A percentile compares a stretch with the other conserved stretches of the same genome.
These are phyloP conservation scores for Eulemur coronatus DNA, from an alignment of 2,797 vertebrate genomes.

Conservation along the genomic window DNA sequence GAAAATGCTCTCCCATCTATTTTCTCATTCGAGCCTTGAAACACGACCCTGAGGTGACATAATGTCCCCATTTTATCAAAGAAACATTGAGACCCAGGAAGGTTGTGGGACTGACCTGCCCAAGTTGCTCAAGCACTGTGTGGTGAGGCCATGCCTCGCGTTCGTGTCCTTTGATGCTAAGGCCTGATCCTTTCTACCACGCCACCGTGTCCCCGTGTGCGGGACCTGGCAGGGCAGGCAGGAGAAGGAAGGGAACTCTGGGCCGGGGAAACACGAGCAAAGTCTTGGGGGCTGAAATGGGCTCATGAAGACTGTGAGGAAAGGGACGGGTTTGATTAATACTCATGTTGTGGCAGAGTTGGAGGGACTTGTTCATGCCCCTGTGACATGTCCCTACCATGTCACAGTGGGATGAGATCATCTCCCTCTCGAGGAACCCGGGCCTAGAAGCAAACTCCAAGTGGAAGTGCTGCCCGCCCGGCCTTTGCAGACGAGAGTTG, in stretches of 20 bases:
- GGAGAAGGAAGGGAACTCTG: neutral
- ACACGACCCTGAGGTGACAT: too few species aligned
- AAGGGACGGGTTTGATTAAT: neutral
- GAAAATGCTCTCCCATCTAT: neutral
- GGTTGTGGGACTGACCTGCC: too few species aligned
- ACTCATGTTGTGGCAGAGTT: neutral
- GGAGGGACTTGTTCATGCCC: too few species aligned
- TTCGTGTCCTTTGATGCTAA: neutral
- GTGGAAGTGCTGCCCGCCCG: neutral
- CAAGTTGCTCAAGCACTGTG: accelerated
- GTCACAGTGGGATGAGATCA: neutral
- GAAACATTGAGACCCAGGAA: neutral
- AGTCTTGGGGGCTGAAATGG: neutral
- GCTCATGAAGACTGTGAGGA: neutral
- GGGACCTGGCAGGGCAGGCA: neutral
- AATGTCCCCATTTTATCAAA: neutral
- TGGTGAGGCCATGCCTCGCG: accelerated
- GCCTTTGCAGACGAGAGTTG: neutral
- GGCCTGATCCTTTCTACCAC: neutral
- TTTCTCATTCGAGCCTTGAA: neutral
- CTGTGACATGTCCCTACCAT: neutral
- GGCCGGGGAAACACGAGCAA: neutral
- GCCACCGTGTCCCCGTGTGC: neutral
- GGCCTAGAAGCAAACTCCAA: neutral
- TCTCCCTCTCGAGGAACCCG: neutral